phyloP scores from a whole-genome alignment of 2,888 invertebrate genomes.

The Caradrina kadenii region DNA sequence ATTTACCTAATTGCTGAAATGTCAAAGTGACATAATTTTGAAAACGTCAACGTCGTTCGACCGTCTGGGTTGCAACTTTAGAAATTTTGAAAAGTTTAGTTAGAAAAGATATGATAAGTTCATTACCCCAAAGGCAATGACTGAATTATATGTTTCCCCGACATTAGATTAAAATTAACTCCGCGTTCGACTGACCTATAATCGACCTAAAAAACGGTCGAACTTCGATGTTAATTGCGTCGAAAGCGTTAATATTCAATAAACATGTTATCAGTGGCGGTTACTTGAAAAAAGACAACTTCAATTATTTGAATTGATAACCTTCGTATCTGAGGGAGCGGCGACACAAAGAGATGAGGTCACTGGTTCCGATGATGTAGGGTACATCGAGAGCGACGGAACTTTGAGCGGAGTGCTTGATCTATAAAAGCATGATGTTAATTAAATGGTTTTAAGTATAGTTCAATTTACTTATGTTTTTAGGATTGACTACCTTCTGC shows the following conservation, averaged over 20 bases:
- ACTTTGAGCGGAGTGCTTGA: conserved; percentile 2
- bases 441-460: too few relatives aligned
- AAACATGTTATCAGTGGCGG: conserved; percentile 83
- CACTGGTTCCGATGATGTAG: conserved; percentile 11
- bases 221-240: conserved; percentile 82
- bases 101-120: conserved; percentile 2
- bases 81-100: background rate
- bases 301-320: conserved; percentile 81
- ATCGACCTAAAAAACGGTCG: conserved; percentile 69
- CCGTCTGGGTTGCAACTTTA: background rate
- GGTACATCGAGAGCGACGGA: conserved; percentile 27
- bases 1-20: too few relatives aligned
- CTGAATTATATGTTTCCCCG: conserved; percentile 45
- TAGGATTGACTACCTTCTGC: too few relatives aligned
- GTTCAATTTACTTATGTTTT: too few relatives aligned
- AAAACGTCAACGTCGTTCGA: background rate
- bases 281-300: conserved; percentile 74
- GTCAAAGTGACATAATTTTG: background rate
- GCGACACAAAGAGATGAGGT: conserved; percentile 48
- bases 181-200: conserved; percentile 62
- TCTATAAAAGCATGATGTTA: background rate
- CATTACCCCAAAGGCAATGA: conserved; percentile 32
- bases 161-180: conserved; percentile 42
- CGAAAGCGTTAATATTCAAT: conserved; percentile 86
- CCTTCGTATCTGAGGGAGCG: conserved; percentile 68